phyloP scores from a whole-genome alignment of 2,113 vertebrate genomes.

The Phasianus colchicus region DNA sequence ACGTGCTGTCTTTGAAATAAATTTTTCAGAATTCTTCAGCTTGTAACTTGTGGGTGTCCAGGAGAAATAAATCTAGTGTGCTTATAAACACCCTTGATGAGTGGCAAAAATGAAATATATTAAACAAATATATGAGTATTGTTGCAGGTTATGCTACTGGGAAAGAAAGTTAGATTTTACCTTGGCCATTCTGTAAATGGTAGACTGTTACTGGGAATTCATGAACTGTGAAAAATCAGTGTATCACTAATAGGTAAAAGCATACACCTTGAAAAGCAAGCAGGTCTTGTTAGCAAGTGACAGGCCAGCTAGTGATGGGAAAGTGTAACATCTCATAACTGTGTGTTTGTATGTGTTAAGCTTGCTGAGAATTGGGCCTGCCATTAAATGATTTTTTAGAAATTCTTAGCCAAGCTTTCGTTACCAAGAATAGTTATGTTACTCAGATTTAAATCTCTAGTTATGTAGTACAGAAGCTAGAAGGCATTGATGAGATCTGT shows the following conservation, averaged over 20 bases:
- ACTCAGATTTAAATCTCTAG: background rate
- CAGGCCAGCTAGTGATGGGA: background rate
- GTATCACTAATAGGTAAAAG: background rate
- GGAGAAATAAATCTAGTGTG: background rate
- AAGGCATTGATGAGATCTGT: background rate
- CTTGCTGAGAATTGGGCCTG: background rate
- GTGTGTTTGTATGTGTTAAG: background rate
- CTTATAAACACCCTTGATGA: background rate
- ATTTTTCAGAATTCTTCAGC: background rate
- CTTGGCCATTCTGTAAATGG: background rate
- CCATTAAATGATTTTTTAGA: background rate
- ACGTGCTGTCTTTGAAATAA: background rate
- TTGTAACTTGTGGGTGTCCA: background rate
- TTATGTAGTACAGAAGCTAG: background rate
- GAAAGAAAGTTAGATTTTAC: background rate
- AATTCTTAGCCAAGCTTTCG: background rate
- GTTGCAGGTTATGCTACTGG: background rate
- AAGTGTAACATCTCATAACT: background rate
- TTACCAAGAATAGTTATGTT: background rate
- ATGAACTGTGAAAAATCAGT: background rate
- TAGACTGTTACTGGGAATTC: background rate
- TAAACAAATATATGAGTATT: background rate
- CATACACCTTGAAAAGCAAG: background rate
- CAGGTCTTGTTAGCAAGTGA: background rate
- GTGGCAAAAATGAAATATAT: background rate